Evolutionary conservation across 1,140 invertebrate genomes (phyloP).

Genomic region (Rhyacophila brunnea): DNA sequence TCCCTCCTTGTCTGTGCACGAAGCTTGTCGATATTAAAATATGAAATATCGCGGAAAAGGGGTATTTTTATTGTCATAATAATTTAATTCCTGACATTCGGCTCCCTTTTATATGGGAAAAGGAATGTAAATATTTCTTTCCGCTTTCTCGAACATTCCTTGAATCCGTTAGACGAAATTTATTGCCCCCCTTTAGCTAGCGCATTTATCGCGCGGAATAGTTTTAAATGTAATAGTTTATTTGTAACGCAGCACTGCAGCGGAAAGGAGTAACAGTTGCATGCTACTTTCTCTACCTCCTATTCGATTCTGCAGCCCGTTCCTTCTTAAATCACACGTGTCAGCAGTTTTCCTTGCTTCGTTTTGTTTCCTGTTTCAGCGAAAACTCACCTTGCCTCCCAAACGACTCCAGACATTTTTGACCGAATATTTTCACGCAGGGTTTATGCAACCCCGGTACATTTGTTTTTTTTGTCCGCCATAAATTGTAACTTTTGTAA

Average conservation of each 20-base stretch:
- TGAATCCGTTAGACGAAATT: too few relatives aligned
- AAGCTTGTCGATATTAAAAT: too few relatives aligned
- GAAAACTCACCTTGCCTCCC: neutral
- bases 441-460: constrained; percentile 15
- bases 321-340: constrained; percentile 19
- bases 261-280: too few relatives aligned
- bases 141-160: neutral
- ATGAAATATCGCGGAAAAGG: too few relatives aligned
- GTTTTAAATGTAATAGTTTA: too few relatives aligned
- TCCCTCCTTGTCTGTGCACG: too few relatives aligned
- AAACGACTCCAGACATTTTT: constrained; percentile 6
- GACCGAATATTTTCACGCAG: constrained; percentile 6
- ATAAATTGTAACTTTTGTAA: too few relatives aligned
- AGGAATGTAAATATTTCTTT: neutral
- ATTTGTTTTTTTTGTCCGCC: neutral
- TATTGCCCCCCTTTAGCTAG: too few relatives aligned
- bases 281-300: too few relatives aligned
- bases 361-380: constrained; percentile 13
- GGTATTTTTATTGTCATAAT: constrained; percentile 1
- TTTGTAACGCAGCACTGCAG: too few relatives aligned
- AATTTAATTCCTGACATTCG: neutral
- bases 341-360: constrained; percentile 18
- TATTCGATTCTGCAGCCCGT: neutral
- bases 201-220: too few relatives aligned
- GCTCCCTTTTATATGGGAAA: neutral